These are phyloP conservation scores for Ormyrus pomaceus DNA, from an alignment of 2,888 invertebrate species.

Conservation along the genomic window DNA sequence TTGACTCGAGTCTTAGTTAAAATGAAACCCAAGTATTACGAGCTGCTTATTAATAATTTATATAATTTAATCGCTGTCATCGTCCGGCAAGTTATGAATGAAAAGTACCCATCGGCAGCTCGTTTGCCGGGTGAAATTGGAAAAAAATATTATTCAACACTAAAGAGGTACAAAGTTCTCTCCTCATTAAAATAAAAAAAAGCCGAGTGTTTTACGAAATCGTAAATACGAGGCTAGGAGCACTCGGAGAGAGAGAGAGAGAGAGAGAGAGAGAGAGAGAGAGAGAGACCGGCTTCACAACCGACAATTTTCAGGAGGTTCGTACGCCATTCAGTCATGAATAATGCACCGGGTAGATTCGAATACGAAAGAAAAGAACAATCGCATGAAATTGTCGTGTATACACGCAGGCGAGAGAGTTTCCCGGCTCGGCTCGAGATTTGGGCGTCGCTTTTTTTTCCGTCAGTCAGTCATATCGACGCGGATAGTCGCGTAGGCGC, in stretches of 20 bases:
- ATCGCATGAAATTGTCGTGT: slow-evolving; percentile 35
- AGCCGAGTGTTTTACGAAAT: slow-evolving; percentile 22
- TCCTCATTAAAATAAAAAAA: slow-evolving; percentile 29
- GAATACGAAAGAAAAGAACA: slow-evolving; percentile 40
- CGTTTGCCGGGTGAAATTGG: neutral
- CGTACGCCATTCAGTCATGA: slow-evolving; percentile 34
- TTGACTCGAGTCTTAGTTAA: no score
- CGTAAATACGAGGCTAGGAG: neutral
- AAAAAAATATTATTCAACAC: slow-evolving; percentile 8
- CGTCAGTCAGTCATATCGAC: slow-evolving; percentile 14
- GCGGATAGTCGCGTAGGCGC: slow-evolving; percentile 50
- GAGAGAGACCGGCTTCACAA: neutral
- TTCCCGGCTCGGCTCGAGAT: slow-evolving; percentile 17
- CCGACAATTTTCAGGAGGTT: slow-evolving; percentile 40
- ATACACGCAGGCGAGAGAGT: neutral
- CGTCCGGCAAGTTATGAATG: slow-evolving; percentile 27
- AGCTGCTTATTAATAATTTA: no score
- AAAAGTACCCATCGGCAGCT: slow-evolving; percentile 6
- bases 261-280: neutral
- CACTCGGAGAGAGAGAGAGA: neutral
- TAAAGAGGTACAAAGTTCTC: slow-evolving; percentile 12
- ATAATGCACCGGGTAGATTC: slow-evolving; percentile 39
- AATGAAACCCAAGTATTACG: no score
- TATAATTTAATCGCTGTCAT: slow-evolving; percentile 10
- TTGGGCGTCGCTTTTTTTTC: slow-evolving; percentile 30